Conservation (phyloP, 2,888 invertebrate species). For the Netelia inedita region DNA sequence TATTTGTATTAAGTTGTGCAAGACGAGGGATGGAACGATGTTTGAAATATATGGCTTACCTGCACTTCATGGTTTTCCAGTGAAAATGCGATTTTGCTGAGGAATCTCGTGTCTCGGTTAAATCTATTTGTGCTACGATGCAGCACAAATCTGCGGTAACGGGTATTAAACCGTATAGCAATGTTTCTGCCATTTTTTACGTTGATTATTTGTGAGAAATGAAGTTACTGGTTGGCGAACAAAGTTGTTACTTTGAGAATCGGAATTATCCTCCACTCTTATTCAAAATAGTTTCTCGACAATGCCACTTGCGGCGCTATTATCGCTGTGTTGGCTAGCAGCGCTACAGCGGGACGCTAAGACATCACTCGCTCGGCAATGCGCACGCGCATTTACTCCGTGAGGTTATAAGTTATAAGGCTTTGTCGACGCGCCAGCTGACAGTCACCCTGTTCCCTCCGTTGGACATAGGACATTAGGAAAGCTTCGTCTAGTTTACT, state of each 20-base stretch:
- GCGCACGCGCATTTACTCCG: constrained; percentile 27
- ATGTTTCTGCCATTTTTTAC: constrained; percentile 58
- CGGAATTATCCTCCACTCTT: background rate
- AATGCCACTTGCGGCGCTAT: constrained; percentile 7
- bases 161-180: constrained; percentile 68
- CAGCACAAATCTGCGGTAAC: constrained; percentile 73
- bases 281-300: constrained; percentile 14
- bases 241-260: background rate
- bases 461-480: constrained; percentile 46
- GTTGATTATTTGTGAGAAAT: background rate
- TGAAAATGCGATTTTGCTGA: constrained; percentile 79
- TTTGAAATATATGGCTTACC: constrained; percentile 71
- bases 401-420: background rate
- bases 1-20: no score
- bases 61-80: constrained; percentile 80
- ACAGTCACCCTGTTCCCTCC: constrained; percentile 55
- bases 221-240: background rate
- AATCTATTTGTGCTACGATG: constrained; percentile 75
- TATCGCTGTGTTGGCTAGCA: background rate
- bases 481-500: constrained; percentile 62
- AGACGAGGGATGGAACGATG: background rate
- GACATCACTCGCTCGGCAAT: constrained; percentile 25
- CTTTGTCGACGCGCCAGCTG: constrained; percentile 6
- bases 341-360: constrained; percentile 42
- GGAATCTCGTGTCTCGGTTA: constrained; percentile 73